phyloP scores from a whole-genome alignment of 92 coral and sea anemone genomes.

The Galaxea fascicularis region DNA sequence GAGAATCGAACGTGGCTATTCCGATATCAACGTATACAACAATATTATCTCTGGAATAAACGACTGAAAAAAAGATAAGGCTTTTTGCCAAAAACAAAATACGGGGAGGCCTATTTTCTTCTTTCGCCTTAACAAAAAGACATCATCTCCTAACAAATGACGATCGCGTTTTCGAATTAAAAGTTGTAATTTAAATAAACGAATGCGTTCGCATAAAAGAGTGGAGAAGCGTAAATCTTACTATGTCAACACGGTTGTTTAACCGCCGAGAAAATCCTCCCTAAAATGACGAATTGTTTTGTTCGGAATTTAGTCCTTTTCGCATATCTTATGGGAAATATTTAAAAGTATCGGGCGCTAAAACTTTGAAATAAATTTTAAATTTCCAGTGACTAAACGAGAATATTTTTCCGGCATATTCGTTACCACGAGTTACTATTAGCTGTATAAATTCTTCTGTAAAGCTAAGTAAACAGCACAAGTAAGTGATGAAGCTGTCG shows the following conservation, averaged over 20 bases:
- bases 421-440: conserved; percentile 71
- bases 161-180: background rate
- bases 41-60: background rate
- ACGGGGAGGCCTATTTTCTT: background rate
- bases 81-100: background rate
- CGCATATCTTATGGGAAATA: no score
- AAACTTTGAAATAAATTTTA: background rate
- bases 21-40: conserved; percentile 5
- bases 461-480: conserved; percentile 67
- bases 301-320: background rate
- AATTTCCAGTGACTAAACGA: background rate
- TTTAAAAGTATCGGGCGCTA: background rate
- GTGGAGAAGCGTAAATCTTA: conserved; percentile 1
- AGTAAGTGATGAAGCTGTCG: conserved; percentile 22
- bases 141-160: no score
- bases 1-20: background rate
- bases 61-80: background rate
- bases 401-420: conserved; percentile 53
- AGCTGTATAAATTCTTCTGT: conserved; percentile 54
- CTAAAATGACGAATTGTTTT: background rate
- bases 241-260: background rate
- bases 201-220: background rate
- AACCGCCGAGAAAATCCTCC: conserved; percentile 27
- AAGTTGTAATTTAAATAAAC: background rate
- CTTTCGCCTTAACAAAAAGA: background rate